Evolutionary conservation across 2,888 invertebrate species (phyloP), one percentile per base, ranked within the genome.

Genomic region (Nasonia oneida): DNA sequence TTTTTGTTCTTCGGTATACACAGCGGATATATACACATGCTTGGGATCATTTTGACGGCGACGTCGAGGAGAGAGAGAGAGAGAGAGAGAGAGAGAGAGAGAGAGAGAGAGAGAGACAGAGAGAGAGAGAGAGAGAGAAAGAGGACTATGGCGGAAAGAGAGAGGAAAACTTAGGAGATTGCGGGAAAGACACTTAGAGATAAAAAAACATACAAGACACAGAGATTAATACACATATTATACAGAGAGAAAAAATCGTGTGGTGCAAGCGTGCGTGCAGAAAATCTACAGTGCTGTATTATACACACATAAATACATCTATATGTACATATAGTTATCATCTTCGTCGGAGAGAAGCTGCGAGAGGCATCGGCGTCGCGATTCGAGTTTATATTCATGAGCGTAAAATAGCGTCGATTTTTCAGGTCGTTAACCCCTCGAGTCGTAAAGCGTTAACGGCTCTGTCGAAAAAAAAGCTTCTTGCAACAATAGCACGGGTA

Each of bases 251-350:
- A 47, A 23, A 74, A 47, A 74, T 15, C 14, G 37, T 73, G 73
- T 23, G 39, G 73, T 73, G 73, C 73, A 73, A 73, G 73, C 73
- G 73, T 73, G 73, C 73, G 73, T 73, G 73, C 73, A 77, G 29
- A n/a, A 23, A 77, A 8, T 6, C 57, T 61, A 61, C 42, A 4
- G 73, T 73, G 73, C 42, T 47, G 47, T 12, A 3, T 47, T 12
- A 2, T n/a, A 42, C n/a, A 42, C 37, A 47, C 2, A n/a, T 42
- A 42, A 6, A 18, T n/a, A 67, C 0, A n/a, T 1, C 6, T n/a
- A 42, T 39, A 29, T 18, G 23, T 42, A 73, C 42, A 37, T 2
- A 3, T n/a, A 3, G 6, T 39, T 71, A 71, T 42, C 4, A 61
- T 61, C 57, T 18, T n/a, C 6, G 23, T 23, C n/a, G 15, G n/a